Evolutionary conservation across 2,888 invertebrate species (phyloP).

Genomic region (Drosophila robusta): DNA sequence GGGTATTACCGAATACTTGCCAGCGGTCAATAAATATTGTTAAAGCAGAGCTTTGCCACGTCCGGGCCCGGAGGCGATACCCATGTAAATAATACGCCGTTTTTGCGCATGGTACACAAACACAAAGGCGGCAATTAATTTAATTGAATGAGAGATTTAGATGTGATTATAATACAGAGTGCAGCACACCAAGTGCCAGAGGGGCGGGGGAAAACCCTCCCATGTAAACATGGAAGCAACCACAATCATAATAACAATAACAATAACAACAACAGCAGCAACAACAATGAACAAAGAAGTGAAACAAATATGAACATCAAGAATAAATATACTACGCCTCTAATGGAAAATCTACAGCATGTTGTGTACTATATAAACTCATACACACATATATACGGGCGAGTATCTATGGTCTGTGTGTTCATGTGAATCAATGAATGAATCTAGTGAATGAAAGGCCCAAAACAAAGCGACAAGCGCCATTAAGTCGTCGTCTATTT

Average conservation of each 20-base stretch:
- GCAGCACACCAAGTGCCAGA: constrained; percentile 24
- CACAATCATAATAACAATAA: constrained; percentile 33
- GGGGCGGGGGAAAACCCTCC: neutral
- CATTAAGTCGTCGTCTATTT: constrained; percentile 58
- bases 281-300: constrained; percentile 39
- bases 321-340: constrained; percentile 49
- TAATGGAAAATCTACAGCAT: constrained; percentile 62
- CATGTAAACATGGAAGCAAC: constrained; percentile 47
- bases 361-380: constrained; percentile 18
- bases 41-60: constrained; percentile 18
- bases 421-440: constrained; percentile 69
- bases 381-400: neutral
- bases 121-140: constrained; percentile 68
- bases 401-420: constrained; percentile 19
- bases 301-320: constrained; percentile 49
- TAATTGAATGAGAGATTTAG: constrained; percentile 72
- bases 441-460: constrained; percentile 58
- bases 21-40: constrained; percentile 37
- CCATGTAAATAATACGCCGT: constrained; percentile 55
- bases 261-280: constrained; percentile 22
- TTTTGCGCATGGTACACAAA: constrained; percentile 56
- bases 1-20: constrained; percentile 23
- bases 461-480: constrained; percentile 63
- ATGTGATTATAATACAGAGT: constrained; percentile 58
- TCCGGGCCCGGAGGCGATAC: constrained; percentile 11